Base-by-base conservation (phyloP, 2,888 invertebrate genomes). In the Mesorhabditis belari region DNA sequence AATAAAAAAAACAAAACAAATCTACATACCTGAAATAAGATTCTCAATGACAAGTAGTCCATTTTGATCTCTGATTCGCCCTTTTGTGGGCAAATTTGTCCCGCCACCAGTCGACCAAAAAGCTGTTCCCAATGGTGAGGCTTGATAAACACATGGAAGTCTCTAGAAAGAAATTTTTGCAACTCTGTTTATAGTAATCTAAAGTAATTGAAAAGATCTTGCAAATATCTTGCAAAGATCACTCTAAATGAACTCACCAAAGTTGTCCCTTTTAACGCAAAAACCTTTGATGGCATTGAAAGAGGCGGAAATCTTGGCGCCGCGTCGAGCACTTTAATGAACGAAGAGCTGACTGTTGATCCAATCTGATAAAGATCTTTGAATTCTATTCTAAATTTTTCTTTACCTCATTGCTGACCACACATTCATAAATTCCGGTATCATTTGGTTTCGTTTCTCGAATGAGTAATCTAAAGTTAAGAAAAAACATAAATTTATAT, bases 111-210 rank as follows among this genome's bases (percentile, higher is more conserved):
- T 65, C 2, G 69, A 66, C 79, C 79, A 79, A 29, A 67, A 63
- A 17, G 71, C 66, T 9, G 61, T 64, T 5, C 71, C 74, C 35
- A 61, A 52, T 2, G 79, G 79, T 3, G 67, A 71, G 0, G 78
- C 75, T 53, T 74, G 71, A 58, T 73, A 75, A 21, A 76, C 61
- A 56, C 79, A 79, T 3, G 78, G 77, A 17, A 78, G 61, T 5
- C 64, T 60, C 65, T 74, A 58, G 28, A 67, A 60, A 49, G 17
- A 17, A n/a, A 57, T 5, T 25, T 19, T 17, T 51, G 1, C 51
- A 21, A 51, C 9, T 9, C 12, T 19, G 17, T 19, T 17, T 19
- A n/a, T 9, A 12, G 6, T 54, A 21, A 12, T 9, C 23, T 21
- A 57, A 50, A 5, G 21, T 21, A 49, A 17, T 17, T 50, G n/a